These are phyloP conservation scores for Pristionchus pacificus DNA, from an alignment of 1,140 invertebrate genomes.

Conservation along the genomic window DNA sequence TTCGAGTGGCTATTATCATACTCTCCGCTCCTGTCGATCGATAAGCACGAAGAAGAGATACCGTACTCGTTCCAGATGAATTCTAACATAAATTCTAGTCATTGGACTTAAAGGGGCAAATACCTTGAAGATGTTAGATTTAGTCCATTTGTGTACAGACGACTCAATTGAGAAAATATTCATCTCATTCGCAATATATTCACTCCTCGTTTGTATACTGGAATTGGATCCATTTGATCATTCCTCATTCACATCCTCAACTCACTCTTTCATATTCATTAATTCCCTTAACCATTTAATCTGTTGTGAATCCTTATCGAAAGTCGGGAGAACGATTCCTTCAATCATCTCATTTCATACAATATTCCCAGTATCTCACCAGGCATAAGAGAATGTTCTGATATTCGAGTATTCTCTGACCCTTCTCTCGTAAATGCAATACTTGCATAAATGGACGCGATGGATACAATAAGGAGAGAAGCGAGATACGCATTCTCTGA, in stretches of 20 bases:
- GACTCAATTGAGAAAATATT: too few relatives aligned
- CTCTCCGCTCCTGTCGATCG: slow-evolving; percentile 23
- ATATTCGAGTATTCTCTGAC: neutral
- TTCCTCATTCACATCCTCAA: too few relatives aligned
- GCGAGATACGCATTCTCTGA: too few relatives aligned
- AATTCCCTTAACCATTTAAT: neutral
- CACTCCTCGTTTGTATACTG: too few relatives aligned
- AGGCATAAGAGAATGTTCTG: neutral
- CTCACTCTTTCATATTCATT: neutral
- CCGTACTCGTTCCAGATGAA: slow-evolving; percentile 9
- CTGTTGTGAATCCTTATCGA: neutral
- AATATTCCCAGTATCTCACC: neutral
- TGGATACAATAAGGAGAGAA: too few relatives aligned
- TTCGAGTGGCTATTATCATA: slow-evolving; percentile 21
- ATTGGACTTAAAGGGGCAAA: too few relatives aligned
- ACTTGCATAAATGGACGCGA: too few relatives aligned
- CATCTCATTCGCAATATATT: too few relatives aligned
- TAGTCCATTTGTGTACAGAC: too few relatives aligned
- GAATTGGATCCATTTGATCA: too few relatives aligned
- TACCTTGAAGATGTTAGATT: too few relatives aligned
- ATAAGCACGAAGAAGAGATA: slow-evolving; percentile 15
- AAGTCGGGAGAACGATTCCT: neutral
- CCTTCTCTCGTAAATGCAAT: too few relatives aligned
- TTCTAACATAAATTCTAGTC: slow-evolving; percentile 14
- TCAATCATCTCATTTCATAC: neutral